phyloP scores from a whole-genome alignment of 2,797 vertebrate species.

The Benthosema pterotum region DNA sequence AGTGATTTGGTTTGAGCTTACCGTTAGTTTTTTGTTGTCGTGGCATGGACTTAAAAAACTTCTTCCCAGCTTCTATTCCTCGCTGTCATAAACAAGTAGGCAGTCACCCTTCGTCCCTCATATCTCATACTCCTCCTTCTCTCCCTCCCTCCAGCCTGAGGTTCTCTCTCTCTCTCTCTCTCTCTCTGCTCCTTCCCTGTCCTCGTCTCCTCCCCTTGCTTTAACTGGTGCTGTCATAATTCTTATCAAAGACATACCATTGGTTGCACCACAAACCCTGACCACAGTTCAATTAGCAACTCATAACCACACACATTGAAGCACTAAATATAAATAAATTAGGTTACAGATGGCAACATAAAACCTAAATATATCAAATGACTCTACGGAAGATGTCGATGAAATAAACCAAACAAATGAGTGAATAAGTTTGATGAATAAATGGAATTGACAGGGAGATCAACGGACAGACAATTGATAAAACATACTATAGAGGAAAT shows the following conservation, averaged over 20 bases:
- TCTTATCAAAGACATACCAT: slow-evolving; percentile 37
- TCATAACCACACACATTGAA: slow-evolving; percentile 33
- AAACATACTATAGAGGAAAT: not conserved
- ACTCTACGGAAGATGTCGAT: not conserved
- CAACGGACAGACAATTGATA: not conserved
- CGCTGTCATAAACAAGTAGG: not conserved
- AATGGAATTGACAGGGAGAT: not conserved
- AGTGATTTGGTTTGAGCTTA: slow-evolving; percentile 46
- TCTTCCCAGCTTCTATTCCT: slow-evolving; percentile 29
- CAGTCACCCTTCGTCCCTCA: slow-evolving; percentile 47
- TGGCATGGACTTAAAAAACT: slow-evolving; percentile 51
- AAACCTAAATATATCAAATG: not conserved
- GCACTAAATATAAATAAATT: slow-evolving; percentile 8
- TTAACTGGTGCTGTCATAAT: slow-evolving; percentile 19
- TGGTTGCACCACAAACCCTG: slow-evolving; percentile 23
- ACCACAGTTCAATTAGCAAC: slow-evolving; percentile 33
- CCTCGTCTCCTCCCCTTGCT: slow-evolving; percentile 31
- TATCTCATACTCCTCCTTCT: slow-evolving; percentile 58
- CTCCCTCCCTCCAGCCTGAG: slow-evolving; percentile 25
- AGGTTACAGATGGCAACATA: slow-evolving; percentile 21
- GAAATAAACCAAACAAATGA: not conserved
- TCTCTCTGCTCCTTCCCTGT: slow-evolving; percentile 31
- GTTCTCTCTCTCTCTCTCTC: slow-evolving; percentile 21
- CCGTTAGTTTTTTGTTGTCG: slow-evolving; percentile 35
- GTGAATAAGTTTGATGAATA: not conserved